Conservation (phyloP, 2,888 invertebrate species). For the Timema podura region DNA sequence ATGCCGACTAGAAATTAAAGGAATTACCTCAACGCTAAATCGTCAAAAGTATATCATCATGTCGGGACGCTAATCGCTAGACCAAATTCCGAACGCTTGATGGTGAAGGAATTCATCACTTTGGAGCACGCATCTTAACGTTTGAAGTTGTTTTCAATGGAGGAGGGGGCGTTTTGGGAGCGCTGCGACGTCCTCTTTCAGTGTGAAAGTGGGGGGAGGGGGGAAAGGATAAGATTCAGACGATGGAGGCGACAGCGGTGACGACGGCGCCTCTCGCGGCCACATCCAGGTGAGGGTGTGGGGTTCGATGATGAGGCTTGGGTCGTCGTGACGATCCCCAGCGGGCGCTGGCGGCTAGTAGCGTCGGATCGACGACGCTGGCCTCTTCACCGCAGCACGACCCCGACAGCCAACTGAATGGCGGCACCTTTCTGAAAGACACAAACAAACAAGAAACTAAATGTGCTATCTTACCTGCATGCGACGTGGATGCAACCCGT, state of each 20-base stretch:
- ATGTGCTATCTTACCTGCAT: too few species aligned
- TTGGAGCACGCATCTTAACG: too few species aligned
- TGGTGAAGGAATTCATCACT: too few species aligned
- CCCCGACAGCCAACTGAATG: conserved; percentile 35
- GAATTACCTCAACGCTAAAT: too few species aligned
- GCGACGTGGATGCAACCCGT: too few species aligned
- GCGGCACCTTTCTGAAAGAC: conserved; percentile 36
- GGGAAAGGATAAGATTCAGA: conserved; percentile 12
- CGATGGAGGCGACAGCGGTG: conserved; percentile 30
- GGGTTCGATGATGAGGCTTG: conserved; percentile 6
- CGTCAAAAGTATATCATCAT: too few species aligned
- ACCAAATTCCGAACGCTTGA: too few species aligned
- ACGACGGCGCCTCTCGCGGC: conserved; percentile 29
- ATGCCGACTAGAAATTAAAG: too few species aligned
- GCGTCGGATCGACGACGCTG: conserved; percentile 14
- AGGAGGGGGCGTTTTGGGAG: too few species aligned
- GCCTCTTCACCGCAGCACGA: background rate
- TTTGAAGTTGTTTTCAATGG: too few species aligned
- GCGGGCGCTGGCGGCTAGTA: conserved; percentile 22
- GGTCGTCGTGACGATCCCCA: conserved; percentile 29
- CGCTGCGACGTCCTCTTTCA: too few species aligned
- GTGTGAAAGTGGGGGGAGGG: background rate
- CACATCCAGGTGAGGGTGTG: conserved; percentile 27
- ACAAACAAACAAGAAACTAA: conserved; percentile 6
- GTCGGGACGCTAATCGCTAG: too few species aligned